These are phyloP conservation scores for Ostrea edulis DNA, from an alignment of 1,140 invertebrate species.

Conservation along the genomic window DNA sequence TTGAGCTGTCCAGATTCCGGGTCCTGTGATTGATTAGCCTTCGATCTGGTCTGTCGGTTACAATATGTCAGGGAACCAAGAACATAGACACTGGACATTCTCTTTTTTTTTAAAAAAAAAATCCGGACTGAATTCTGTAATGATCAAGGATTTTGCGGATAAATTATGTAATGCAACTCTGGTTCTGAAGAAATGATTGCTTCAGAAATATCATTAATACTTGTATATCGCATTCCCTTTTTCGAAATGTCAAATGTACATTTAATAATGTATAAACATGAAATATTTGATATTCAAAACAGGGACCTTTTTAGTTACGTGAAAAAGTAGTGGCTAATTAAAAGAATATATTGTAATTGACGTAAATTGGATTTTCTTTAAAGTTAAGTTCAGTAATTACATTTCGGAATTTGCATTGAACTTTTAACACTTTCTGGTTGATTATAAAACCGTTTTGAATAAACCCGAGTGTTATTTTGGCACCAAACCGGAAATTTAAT, in stretches of 20 bases:
- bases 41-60: background rate
- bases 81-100: background rate
- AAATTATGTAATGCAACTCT: no score
- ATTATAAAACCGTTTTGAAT: conserved; percentile 12
- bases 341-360: no score
- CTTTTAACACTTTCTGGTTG: background rate
- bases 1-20: background rate
- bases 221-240: background rate
- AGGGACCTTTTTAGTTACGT: no score
- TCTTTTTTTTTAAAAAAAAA: background rate
- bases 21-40: conserved; percentile 13
- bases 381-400: background rate
- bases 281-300: no score
- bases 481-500: conserved; percentile 32
- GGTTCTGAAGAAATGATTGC: no score
- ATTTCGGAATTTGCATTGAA: background rate
- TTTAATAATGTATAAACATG: background rate
- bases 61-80: background rate
- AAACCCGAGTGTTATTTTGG: conserved; percentile 1
- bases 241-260: background rate
- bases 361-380: background rate
- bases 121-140: background rate
- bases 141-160: background rate
- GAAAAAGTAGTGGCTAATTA: no score
- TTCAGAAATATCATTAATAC: no score